Evolutionary conservation across 2,888 invertebrate species (phyloP).

Genomic region (Cheilosia vernalis): DNA sequence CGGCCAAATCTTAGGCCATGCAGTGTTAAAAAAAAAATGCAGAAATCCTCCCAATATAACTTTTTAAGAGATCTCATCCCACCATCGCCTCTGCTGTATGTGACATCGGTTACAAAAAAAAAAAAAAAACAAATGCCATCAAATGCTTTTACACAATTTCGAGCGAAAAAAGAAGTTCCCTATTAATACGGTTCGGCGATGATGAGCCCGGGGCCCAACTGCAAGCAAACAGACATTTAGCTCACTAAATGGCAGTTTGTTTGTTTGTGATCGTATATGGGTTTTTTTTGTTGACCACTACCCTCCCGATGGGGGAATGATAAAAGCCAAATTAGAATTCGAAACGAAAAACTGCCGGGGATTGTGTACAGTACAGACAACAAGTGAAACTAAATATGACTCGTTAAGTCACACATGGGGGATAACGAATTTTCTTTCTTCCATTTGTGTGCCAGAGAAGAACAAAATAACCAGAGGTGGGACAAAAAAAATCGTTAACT

Average conservation of each 20-base stretch:
- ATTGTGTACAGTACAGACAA: slow-evolving; percentile 6
- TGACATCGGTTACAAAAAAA: background rate
- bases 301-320: slow-evolving; percentile 33
- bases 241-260: slow-evolving; percentile 29
- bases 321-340: slow-evolving; percentile 65
- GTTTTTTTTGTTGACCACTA: slow-evolving; percentile 29
- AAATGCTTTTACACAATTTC: slow-evolving; percentile 35
- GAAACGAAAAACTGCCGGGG: slow-evolving; percentile 11
- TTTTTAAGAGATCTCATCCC: slow-evolving; percentile 54
- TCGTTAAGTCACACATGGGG: slow-evolving; percentile 72
- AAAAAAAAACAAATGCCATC: too few relatives aligned
- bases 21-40: slow-evolving; percentile 15
- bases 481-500: slow-evolving; percentile 55
- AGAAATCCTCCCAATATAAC: slow-evolving; percentile 36
- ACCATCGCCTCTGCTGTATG: slow-evolving; percentile 8
- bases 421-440: slow-evolving; percentile 35
- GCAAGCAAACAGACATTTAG: slow-evolving; percentile 29
- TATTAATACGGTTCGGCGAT: slow-evolving; percentile 43
- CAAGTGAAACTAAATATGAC: slow-evolving; percentile 69
- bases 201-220: slow-evolving; percentile 26
- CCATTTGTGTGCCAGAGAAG: background rate
- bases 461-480: background rate
- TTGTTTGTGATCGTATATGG: slow-evolving; percentile 14
- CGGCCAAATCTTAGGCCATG: slow-evolving; percentile 36
- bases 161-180: slow-evolving; percentile 17